Base-by-base conservation (phyloP, 2,113 vertebrate genomes). In the Pelodiscus sinensis region DNA sequence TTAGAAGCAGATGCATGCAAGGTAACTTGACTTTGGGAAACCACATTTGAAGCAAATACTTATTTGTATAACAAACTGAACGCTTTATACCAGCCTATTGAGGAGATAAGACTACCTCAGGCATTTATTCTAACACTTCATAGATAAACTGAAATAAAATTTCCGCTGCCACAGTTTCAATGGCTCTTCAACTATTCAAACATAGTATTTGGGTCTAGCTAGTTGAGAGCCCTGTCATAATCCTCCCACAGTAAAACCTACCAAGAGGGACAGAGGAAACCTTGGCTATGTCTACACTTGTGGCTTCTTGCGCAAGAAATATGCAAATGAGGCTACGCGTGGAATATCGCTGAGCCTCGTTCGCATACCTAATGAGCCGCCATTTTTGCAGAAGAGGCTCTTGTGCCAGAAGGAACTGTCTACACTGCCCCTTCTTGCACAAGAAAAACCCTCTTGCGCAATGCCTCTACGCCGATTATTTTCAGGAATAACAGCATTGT, bases 21-120 rank as follows among this genome's bases (percentile, higher is more conserved):
- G 97, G 98, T 98, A 97, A 98, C 98, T 95, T 94, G 94, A 97
- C 96, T 97, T 97, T 90, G 91, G 88, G 94, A 98, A 98, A 98
- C 98, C 97, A 96, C 98, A 98, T 98, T 97, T 97, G 97, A 98
- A 98, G 93, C 91, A 97, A 97, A 91, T 98, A 97, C 98, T 98
- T 97, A 98, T 97, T 97, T 98, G 98, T 96, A 98, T 96, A 97
- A 98, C 95, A 97, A 95, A 98, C 94, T 95, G 98, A 98, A 97
- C 98, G 97, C 97, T 94, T 98, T 97, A 94, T 97, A 93, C 89
- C 86, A 94, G 90, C 97, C 97, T 96, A 97, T 98, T 98, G 98
- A 89, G 89, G 96, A 94, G 97, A 97, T 98, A 98, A 98, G 97
- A 98, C 98, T 97, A 98, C 92, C 95, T 92, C 90, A 92, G 94